Evolutionary conservation across 2,113 vertebrate genomes (phyloP), one percentile per base, ranked within the genome.

Genomic region (Typhlomys cinereus): DNA sequence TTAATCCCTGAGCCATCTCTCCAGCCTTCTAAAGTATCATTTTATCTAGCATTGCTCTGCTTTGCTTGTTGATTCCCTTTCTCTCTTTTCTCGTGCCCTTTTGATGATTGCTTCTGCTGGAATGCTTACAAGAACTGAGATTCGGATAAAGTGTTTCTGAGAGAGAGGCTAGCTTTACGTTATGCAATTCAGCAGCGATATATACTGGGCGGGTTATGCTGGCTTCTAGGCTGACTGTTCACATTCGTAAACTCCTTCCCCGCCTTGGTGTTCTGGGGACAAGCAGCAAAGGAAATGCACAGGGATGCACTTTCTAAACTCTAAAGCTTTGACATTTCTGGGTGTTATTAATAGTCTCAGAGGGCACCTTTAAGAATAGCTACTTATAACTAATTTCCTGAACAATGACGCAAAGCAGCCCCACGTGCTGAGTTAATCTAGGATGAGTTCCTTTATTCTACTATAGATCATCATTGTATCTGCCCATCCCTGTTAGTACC

Each of bases 301-400:
- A 39, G 5, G 29, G 29, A 20, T 20, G 23, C 74, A 36, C 41
- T 95, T 93, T 83, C 54, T 80, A 71, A 90, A 70, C 66, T 79
- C 67, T n/a, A 31, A 86, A 91, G 54, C 41, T 57, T 41, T 91
- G 52, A 94, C 52, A 67, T 93, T 91, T 87, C 71, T 25, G 17
- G 62, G 64, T 5, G 34, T 95, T 95, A 92, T 86, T 89, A 89
- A 87, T 84, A 69, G 71, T 48, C 87, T 84, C 61, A 17, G 84
- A 93, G 84, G 91, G 57, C 84, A 94, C 87, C 76, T 97, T 93
- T 79, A 54, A 41, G 84, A 91, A 92, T 89, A 94, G 73, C 91
- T 76, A 64, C 75, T 80, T 96, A 92, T 96, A 91, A 91, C 86
- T 95, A 84, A 92, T 95, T 94, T 94, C 87, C 91, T 85, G 86